Evolutionary conservation across 2,888 invertebrate species (phyloP), one percentile per base, ranked within the genome.

Genomic region (Epicampocera succincta): DNA sequence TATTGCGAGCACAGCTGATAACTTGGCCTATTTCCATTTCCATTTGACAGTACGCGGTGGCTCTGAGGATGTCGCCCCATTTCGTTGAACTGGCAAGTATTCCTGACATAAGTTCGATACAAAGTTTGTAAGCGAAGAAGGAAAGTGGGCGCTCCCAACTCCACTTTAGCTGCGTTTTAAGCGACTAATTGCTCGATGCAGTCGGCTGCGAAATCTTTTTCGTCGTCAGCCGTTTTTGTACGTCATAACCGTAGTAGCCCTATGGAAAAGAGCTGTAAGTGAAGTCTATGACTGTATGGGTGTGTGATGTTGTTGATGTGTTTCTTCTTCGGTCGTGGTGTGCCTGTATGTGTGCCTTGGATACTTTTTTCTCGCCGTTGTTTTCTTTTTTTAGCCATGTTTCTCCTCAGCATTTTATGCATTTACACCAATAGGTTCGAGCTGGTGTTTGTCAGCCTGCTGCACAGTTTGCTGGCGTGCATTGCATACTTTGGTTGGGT

Each of bases 401-500:
- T 66, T 76, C 75, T 76, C 52, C 68, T 54, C 52, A 76, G 61
- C 76, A 68, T 52, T 76, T 76, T 72, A 72, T 79, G 87, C 85
- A 87, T 85, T 86, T 85, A 86, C 85, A 82, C 74, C 69, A 75
- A 74, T 78, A 78, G 82, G 82, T 82, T 78, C 81, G 79, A 84
- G 82, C 84, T 83, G 84, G 80, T 84, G 85, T 76, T 79, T 82
- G 85, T 84, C 85, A 84, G 86, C 83, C 83, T 81, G 83, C 81
- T 85, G 85, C 86, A 86, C 89, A 89, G 89, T 89, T 88, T 87
- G 89, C 86, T 88, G 89, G 88, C 89, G 89, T 89, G 88, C 89
- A 87, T 89, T 87, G 88, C 88, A 88, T 89, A 88, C 88, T 87
- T 89, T 89, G 89, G 89, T 88, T 88, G 89, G 88, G 85, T 89